phyloP scores from a whole-genome alignment of 2,888 invertebrate species.

The Phragmatobia fuliginosa region DNA sequence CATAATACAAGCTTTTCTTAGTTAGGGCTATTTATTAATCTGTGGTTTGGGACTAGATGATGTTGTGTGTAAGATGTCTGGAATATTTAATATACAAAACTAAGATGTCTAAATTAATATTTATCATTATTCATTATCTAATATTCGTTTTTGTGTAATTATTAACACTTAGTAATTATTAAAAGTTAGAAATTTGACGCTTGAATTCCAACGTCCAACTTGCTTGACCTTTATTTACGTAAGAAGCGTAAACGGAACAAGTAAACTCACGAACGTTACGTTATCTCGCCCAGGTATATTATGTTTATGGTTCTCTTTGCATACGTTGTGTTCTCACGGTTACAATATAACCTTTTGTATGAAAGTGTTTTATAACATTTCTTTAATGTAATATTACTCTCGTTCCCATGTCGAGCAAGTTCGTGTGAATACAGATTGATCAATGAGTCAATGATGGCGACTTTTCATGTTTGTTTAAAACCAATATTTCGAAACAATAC shows the following conservation, averaged over 20 bases:
- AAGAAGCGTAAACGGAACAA: conserved; percentile 72
- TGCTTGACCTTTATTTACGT: conserved; percentile 74
- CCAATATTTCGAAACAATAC: conserved; percentile 52
- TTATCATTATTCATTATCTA: background rate
- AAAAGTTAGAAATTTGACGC: conserved; percentile 16
- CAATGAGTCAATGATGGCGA: conserved; percentile 56
- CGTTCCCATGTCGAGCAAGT: conserved; percentile 58
- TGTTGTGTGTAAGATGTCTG: too few species aligned
- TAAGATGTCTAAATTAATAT: background rate
- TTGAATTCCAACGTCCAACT: conserved; percentile 25
- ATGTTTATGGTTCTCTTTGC: conserved; percentile 65
- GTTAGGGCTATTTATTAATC: too few species aligned
- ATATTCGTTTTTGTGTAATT: background rate
- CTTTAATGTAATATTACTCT: conserved; percentile 58
- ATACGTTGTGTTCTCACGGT: conserved; percentile 75
- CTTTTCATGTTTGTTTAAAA: conserved; percentile 42
- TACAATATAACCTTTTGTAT: conserved; percentile 67
- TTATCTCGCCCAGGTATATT: conserved; percentile 49
- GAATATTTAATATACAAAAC: too few species aligned
- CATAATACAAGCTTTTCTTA: too few species aligned
- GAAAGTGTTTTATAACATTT: conserved; percentile 65
- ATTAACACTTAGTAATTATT: too few species aligned
- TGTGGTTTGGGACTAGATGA: too few species aligned
- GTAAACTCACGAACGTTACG: conserved; percentile 64
- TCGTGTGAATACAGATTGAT: conserved; percentile 60